phyloP scores from a whole-genome alignment of 2,888 invertebrate genomes.

The Tromatobia lineatoria region DNA sequence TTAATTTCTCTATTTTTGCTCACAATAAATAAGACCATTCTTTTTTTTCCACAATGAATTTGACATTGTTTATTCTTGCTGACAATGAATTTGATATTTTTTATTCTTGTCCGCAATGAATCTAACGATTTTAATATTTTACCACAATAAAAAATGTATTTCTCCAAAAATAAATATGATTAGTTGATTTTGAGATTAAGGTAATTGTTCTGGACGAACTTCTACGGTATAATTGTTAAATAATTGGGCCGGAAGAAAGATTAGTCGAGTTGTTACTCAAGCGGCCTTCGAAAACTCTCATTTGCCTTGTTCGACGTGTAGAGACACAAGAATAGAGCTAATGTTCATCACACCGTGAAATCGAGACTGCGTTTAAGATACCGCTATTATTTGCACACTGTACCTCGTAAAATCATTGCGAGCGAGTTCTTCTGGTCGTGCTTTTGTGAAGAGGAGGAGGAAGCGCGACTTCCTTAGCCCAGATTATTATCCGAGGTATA shows the following conservation, averaged over 20 bases:
- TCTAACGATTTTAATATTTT: too few species aligned
- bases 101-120: too few species aligned
- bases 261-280: neutral
- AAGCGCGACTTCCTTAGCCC: constrained; percentile 60
- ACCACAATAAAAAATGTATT: too few species aligned
- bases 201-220: neutral
- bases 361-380: constrained; percentile 52
- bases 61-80: too few species aligned
- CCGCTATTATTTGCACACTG: constrained; percentile 40
- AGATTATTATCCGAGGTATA: constrained; percentile 55
- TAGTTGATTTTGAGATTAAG: neutral
- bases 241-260: neutral
- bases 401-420: constrained; percentile 23
- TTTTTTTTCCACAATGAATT: too few species aligned
- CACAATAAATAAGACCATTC: too few species aligned
- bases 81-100: too few species aligned
- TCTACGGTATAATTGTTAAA: neutral
- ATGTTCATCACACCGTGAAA: constrained; percentile 58
- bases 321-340: neutral
- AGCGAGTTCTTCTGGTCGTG: neutral
- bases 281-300: neutral
- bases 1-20: too few species aligned
- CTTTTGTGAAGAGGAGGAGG: constrained; percentile 46
- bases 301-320: constrained; percentile 16
- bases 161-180: too few species aligned